A percentile compares a stretch with the other conserved stretches of the same genome.
phyloP scores from a whole-genome alignment of 2,113 vertebrate species.

The Mustelus asterias region DNA sequence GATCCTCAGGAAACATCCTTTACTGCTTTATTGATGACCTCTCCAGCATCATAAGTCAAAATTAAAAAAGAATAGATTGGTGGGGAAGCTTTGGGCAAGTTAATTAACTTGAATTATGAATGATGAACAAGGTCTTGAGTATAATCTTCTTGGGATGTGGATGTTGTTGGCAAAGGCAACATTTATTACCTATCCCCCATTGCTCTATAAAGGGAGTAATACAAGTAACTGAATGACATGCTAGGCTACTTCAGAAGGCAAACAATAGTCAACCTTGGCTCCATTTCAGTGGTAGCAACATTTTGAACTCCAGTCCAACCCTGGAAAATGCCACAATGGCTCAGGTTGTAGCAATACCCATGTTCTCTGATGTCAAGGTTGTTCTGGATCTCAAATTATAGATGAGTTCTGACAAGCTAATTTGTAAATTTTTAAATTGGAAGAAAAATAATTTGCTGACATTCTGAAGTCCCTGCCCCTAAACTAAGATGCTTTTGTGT shows the following conservation, averaged over 20 bases:
- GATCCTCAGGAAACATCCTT: neutral
- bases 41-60: neutral
- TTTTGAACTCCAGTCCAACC: neutral
- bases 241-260: neutral
- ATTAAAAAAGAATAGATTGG: neutral
- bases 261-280: neutral
- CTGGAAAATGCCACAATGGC: neutral
- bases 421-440: neutral
- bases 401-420: neutral
- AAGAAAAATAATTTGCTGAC: neutral
- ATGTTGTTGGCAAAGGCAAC: neutral
- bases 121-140: neutral
- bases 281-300: neutral
- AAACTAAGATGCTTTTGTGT: neutral
- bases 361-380: neutral
- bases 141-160: neutral
- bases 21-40: neutral
- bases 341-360: neutral
- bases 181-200: neutral
- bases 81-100: neutral
- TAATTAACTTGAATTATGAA: neutral
- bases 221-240: neutral
- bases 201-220: neutral
- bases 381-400: neutral
- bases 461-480: neutral